Base-by-base conservation (phyloP, 2,113 vertebrate genomes). In the Lycaon pictus region DNA sequence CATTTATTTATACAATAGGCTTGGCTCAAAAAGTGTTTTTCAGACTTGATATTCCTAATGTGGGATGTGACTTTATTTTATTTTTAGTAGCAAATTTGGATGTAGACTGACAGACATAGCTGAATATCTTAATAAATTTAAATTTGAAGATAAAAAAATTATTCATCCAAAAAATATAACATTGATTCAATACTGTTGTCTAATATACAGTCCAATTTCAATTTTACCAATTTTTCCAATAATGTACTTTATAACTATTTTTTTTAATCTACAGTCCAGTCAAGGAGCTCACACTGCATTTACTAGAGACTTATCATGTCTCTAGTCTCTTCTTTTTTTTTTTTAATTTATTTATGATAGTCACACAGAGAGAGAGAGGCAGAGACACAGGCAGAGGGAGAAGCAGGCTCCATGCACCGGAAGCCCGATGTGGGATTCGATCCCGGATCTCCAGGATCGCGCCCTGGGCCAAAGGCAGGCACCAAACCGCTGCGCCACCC, bases 51-150 rank as follows among this genome's bases (percentile, higher is more conserved):
- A 98, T 99, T 99, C 98, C 98, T 99, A 98, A 98, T 98, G 99
- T 99, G 98, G 99, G 98, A 98, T 98, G 99, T 99, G 99, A 98
- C 98, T 98, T 98, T 98, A 98, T 98, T 99, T 99, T 99, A 98
- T 98, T 99, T 98, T 99, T 98, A 98, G 99, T 98, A 99, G 98
- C 98, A 99, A 97, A 98, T 98, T 99, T 98, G 99, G 98, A 98
- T 99, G 99, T 99, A 99, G 98, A 99, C 98, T 98, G 99, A 98
- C 99, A 98, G 99, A 99, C 99, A 98, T 99, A 99, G 99, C 97
- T 99, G 99, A 99, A 99, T 99, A 99, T 99, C 99, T 99, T 98
- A 99, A 99, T 99, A 99, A 99, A 99, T 98, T 97, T 98, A 98
- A 98, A 98, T 99, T 99, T 99, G 98, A 99, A 98, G 98, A 98